These are phyloP conservation scores for Eustalomyia histrio DNA, from an alignment of 2,888 invertebrate species.

Conservation along the genomic window DNA sequence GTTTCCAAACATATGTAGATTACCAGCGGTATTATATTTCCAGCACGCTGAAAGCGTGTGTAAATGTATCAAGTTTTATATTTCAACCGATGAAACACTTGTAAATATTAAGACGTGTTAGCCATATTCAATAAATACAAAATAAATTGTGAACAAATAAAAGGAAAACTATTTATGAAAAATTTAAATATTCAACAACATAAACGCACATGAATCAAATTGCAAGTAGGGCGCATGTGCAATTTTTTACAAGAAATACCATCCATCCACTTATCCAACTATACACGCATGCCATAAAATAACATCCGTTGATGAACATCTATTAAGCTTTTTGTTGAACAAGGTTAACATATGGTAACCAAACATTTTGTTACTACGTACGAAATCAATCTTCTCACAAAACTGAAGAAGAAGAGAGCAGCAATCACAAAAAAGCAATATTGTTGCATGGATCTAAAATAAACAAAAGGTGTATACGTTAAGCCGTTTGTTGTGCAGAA, in stretches of 20 bases:
- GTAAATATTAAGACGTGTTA: too few relatives aligned
- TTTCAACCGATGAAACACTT: too few relatives aligned
- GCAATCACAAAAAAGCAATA: neutral
- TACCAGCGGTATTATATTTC: too few relatives aligned
- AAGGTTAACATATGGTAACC: constrained; percentile 24
- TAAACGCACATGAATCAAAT: neutral
- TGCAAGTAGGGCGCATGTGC: neutral
- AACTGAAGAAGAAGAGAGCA: neutral
- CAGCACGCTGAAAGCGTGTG: too few relatives aligned
- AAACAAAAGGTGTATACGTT: neutral
- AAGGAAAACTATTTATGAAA: neutral
- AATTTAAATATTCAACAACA: constrained; percentile 2
- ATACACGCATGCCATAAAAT: constrained; percentile 24
- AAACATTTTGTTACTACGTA: constrained; percentile 8
- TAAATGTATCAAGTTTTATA: too few relatives aligned
- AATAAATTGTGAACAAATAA: neutral
- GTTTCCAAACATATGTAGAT: too few relatives aligned
- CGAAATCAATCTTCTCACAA: neutral
- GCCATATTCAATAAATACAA: too few relatives aligned
- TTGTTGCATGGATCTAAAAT: neutral
- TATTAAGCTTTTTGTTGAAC: constrained; percentile 3
- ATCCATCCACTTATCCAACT: neutral
- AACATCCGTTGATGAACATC: constrained; percentile 43
- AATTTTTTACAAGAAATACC: constrained; percentile 5
- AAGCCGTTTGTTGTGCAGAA: neutral